A percentile compares a stretch with the other conserved stretches of the same genome.
These are phyloP conservation scores for Drosophila nigritarsus DNA, from an alignment of 2,888 invertebrate species.

Conservation along the genomic window DNA sequence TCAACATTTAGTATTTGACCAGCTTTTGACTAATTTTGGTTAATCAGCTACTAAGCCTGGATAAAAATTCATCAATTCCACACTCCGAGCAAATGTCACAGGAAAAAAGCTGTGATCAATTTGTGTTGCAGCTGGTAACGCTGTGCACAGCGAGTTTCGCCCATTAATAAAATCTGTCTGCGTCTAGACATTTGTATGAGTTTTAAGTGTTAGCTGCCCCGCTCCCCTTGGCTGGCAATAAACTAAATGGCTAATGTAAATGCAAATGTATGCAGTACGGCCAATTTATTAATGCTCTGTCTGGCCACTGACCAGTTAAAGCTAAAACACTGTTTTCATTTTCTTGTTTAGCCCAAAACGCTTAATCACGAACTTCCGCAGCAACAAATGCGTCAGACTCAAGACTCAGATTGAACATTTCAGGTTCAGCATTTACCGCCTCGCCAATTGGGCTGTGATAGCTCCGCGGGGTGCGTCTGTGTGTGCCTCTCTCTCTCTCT, in stretches of 20 bases:
- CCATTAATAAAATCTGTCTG: constrained; percentile 58
- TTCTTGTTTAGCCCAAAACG: constrained; percentile 32
- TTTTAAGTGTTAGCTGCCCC: constrained; percentile 31
- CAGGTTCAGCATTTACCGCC: constrained; percentile 30
- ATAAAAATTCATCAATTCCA: constrained; percentile 1
- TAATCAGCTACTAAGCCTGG: constrained; percentile 8
- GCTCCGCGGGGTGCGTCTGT: constrained; percentile 70
- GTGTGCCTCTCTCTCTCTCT: constrained; percentile 35
- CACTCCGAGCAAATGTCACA: not conserved
- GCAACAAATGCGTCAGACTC: constrained; percentile 75
- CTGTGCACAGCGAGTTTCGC: constrained; percentile 45
- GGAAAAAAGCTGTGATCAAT: not conserved
- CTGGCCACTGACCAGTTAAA: constrained; percentile 40
- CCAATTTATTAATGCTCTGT: constrained; percentile 43
- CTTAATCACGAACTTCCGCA: constrained; percentile 78
- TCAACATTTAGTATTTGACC: constrained; percentile 11
- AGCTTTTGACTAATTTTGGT: constrained; percentile 7
- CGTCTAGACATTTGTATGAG: constrained; percentile 35
- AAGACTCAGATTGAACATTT: constrained; percentile 28
- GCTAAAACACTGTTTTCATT: constrained; percentile 51
- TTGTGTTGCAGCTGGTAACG: constrained; percentile 43
- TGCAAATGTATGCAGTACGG: constrained; percentile 64
- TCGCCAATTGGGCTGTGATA: constrained; percentile 47
- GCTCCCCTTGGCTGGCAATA: constrained; percentile 23
- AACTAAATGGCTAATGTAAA: constrained; percentile 44